Evolutionary conservation across 2,888 invertebrate species (phyloP), one percentile per base, ranked within the genome.

Genomic region (Galeopsomyia nigrocyanea): DNA sequence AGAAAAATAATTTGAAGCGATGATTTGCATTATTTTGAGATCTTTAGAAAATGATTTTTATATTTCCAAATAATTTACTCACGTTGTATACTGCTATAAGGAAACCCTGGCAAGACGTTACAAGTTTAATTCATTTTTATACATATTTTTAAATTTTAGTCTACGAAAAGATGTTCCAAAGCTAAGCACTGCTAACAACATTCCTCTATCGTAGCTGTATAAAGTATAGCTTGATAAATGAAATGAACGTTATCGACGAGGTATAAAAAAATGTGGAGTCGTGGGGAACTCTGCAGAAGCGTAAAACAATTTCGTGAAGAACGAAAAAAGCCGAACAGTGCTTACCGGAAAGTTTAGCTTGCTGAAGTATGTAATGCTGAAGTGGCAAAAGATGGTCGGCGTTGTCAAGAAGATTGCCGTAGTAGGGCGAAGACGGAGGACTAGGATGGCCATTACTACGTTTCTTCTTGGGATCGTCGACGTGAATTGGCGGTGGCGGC

Each of bases 281-380:
- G 10, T 39, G 39, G 39, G 39, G 39, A 39, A 39, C n/a, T 39
- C 39, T 39, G 39, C 39, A 7, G 10, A 10, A 39, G 39, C 39
- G 39, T 39, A 39, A 9, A 39, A 39, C 39, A 1, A 39, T 10
- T 39, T 39, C 19, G 31, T 31, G 5, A 39, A 21, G 16, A 58
- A 31, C 39, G 46, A 61, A 61, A 21, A 1, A 61, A 61, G 39
- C 3, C 3, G 17, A 47, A 39, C 39, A 60, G 19, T 39, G 46
- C 63, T 26, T 78, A 91, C 92, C 92, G 74, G 92, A 92, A 58
- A 92, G 87, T 81, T 94, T 93, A 0, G 94, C 94, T 87, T 96
- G 96, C 82, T 95, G 95, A 81, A 96, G 90, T 79, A 96, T 93
- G 82, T 95, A 96, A 87, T 95, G 94, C 86, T 95, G 95, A 76